Evolutionary conservation across 2,888 invertebrate species (phyloP), one percentile per base, ranked within the genome.

Genomic region (Trilocha varians): DNA sequence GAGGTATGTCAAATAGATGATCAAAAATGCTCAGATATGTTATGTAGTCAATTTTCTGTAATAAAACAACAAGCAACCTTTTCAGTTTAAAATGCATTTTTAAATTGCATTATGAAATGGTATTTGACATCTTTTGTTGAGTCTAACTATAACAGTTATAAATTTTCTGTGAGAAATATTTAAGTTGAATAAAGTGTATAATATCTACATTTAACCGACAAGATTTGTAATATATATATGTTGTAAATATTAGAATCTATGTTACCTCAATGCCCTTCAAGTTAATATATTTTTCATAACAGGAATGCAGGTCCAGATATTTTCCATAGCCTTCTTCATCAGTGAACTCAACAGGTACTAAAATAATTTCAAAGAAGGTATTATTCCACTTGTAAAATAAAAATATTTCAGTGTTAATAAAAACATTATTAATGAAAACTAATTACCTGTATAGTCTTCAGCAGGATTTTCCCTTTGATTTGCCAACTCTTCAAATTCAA

Each of bases 321-420:
- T 96, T 96, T 11, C 99, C 99, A 78, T 98, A 99, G 1, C 99
- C 99, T 82, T 99, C 99, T 78, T 99, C 99, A 79, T 99, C 99
- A 3, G 97, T 95, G 69, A 99, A 99, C 59, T 98, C 98, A 3
- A 97, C 96, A 52, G 98, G 88, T 70, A 92, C 90, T 90, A 59
- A 39, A 76, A 25, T 25, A 3, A 25, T 9, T 25, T 3, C 15
- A 14, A 25, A 35, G 5, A 13, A 14, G 18, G 14, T 4, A 4
- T 18, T n/a, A 13, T 13, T 13, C 16, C 16, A 3, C 6, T 16
- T 14, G 16, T 8, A 16, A 8, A 38, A 4, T 13, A 13, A n/a
- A 34, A 17, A 9, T 13, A 6, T 16, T 13, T 16, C n/a, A 1
- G 34, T 8, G 4, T 18, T 5, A 18, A 13, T 14, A n/a, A 25